phyloP scores from a whole-genome alignment of 2,113 vertebrate species.

The chimpanzee (Pan troglodytes) region NHGRI_mPanTro3-v2.1_pri NC_072421.2:115861501-115862000 shows the following conservation, averaged over 20 bases:
- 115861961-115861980: constrained; percentile 35
- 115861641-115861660: constrained; percentile 52
- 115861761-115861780: constrained; percentile 33
- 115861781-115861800: constrained; percentile 46
- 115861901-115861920: constrained; percentile 31
- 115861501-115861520: constrained; percentile 51
- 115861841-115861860: constrained; percentile 24
- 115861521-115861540: constrained; percentile 23
- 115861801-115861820: constrained; percentile 38
- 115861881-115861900: constrained; percentile 33
- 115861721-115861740: constrained; percentile 40
- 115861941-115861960: not conserved
- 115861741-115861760: constrained; percentile 20
- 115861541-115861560: not conserved
- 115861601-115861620: constrained; percentile 32
- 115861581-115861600: not conserved
- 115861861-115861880: constrained; percentile 27
- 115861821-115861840: constrained; percentile 26
- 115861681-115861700: constrained; percentile 10
- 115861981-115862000: constrained; percentile 48
- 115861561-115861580: not conserved
- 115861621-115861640: constrained; percentile 13
- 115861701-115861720: not conserved
- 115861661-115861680: not conserved
- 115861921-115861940: constrained; percentile 13